Evolutionary conservation across 2,113 vertebrate genomes (phyloP).

Genomic region (Onychostoma macrolepis): DNA sequence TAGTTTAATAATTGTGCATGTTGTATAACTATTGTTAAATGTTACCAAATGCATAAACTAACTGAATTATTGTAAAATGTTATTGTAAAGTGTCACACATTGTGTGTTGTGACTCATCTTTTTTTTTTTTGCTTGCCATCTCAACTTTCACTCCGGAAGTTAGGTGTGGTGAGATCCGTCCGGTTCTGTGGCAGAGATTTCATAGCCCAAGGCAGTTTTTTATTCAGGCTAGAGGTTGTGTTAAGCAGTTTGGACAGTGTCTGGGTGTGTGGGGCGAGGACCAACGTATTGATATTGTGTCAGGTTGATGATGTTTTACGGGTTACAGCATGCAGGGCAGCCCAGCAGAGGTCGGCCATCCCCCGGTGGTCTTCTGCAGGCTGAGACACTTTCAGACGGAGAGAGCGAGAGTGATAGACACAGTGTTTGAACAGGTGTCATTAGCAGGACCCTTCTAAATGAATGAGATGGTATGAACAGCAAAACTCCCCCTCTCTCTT

Average conservation of each 20-base stretch:
- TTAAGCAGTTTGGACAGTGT: constrained; percentile 6
- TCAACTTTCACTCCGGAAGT: constrained; percentile 25
- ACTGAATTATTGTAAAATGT: neutral
- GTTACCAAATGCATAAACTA: neutral
- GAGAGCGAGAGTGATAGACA: neutral
- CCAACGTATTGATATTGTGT: constrained; percentile 37
- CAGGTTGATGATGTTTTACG: constrained; percentile 36
- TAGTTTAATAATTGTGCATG: neutral
- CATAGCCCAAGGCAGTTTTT: constrained; percentile 10
- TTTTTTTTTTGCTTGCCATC: neutral
- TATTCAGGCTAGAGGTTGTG: neutral
- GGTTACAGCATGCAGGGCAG: constrained; percentile 8
- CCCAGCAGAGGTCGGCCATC: neutral
- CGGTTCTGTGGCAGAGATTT: neutral
- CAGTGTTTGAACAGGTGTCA: constrained; percentile 43
- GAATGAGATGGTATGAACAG: constrained; percentile 11
- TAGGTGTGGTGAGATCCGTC: neutral
- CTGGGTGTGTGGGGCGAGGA: neutral
- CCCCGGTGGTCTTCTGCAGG: neutral
- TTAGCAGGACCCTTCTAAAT: constrained; percentile 15
- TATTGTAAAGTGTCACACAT: neutral
- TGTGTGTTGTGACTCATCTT: neutral
- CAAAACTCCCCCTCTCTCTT: neutral
- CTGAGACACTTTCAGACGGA: neutral
- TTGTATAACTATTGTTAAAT: neutral